A percentile compares a stretch with the other conserved stretches of the same genome.
Evolutionary conservation across 2,113 vertebrate genomes (phyloP).

Genomic region (Tonatia bakeri): DNA sequence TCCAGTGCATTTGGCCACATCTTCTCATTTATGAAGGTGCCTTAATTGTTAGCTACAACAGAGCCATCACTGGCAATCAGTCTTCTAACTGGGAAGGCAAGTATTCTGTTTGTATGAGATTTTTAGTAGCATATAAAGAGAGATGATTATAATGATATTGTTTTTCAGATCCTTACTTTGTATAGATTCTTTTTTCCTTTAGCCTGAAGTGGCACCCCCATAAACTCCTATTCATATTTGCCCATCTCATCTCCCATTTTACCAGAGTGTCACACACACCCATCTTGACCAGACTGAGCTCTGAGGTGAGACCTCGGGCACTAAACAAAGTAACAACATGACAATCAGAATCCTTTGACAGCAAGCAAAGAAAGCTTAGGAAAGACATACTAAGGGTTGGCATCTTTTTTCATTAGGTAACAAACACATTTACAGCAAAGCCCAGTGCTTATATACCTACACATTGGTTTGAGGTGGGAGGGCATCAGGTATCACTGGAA

Average conservation of each 20-base stretch:
- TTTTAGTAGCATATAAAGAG: not conserved
- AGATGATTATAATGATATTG: not conserved
- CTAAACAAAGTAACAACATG: not conserved
- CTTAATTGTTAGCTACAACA: too few relatives aligned
- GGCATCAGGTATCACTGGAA: conserved; percentile 99
- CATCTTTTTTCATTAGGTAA: not conserved
- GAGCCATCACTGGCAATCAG: not conserved
- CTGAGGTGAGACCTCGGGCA: not conserved
- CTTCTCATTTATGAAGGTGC: not conserved
- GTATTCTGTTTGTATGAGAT: fast-evolving
- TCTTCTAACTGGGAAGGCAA: fast-evolving
- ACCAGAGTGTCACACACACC: not conserved
- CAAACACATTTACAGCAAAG: not conserved
- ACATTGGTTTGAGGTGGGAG: conserved; percentile 98
- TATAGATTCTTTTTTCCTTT: not conserved
- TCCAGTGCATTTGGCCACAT: too few relatives aligned
- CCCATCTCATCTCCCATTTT: not conserved
- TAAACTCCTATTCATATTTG: not conserved
- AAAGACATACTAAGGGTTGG: not conserved
- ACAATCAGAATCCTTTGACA: not conserved
- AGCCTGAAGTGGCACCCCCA: fast-evolving
- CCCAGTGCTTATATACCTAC: conserved; percentile 27
- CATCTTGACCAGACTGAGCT: too few relatives aligned
- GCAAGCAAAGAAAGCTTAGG: not conserved
- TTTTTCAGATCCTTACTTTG: not conserved